Evolutionary conservation across 2,888 invertebrate species (phyloP), one percentile per base, ranked within the genome.

Genomic region (Glaucopsyche alexis): DNA sequence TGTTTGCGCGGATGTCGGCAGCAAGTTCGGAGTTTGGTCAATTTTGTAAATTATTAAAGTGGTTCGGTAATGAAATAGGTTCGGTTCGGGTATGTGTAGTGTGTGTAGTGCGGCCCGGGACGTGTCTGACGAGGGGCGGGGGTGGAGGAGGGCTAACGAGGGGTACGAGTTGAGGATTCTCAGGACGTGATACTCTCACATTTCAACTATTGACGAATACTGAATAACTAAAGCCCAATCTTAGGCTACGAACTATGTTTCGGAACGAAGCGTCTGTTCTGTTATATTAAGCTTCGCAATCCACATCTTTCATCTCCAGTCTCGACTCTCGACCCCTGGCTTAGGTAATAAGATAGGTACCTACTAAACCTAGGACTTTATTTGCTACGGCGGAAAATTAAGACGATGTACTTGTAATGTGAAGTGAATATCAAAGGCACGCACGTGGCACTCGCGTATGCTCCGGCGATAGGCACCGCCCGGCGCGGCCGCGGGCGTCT

Each of bases 401-500:
- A 49, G 49, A 14, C n/a, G 50, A 50, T n/a, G 7, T 7, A n/a
- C 7, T 50, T 50, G 4, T n/a, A 14, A 50, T 14, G 50, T 50
- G 50, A 50, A 42, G 42, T 42, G 42, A 52, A 52, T 52, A 52
- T 52, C 52, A 52, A 52, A 16, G 16, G 52, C 52, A 7, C 7
- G 16, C 16, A 7, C 8, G 9, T 50, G 8, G 52, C 7, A 52
- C 16, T 52, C 52, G n/a, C 16, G n/a, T 52, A 8, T 16, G 52
- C 52, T 52, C 16, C 52, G 52, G 52, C 52, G 52, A n/a, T 7
- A 16, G 3, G 52, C 7, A 52, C 55, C 45, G 55, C 55, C 45
- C 13, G 45, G 14, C 11, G 69, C 40, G 38, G 14, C 60, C 19
- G 60, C 71, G 16, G 74, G 71, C 70, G 74, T 74, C 74, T 74